A percentile compares a stretch with the other conserved stretches of the same genome.
Conservation (phyloP, 2,797 vertebrate species). For the Clarias fuscus region DNA sequence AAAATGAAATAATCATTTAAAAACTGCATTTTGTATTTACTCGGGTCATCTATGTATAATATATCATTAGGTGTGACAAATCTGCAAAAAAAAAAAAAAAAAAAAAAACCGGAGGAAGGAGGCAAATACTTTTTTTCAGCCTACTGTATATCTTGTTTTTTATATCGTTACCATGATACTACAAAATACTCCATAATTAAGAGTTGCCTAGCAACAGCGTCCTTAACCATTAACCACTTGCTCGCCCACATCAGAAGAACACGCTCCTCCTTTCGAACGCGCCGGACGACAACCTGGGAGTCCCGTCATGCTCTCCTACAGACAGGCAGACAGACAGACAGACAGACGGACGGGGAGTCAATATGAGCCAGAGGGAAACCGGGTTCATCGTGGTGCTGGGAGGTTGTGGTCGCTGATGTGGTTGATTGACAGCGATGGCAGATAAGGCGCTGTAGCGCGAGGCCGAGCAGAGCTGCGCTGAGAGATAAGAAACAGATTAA, state of each 20-base stretch:
- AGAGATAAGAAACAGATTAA: constrained; percentile 75
- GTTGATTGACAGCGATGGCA: constrained; percentile 76
- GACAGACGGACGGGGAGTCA: constrained; percentile 1
- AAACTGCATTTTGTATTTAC: too few relatives aligned
- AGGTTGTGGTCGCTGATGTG: constrained; percentile 68
- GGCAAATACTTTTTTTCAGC: too few relatives aligned
- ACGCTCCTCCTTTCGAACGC: background rate
- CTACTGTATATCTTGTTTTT: background rate
- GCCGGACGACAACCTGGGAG: background rate
- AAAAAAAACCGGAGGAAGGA: too few relatives aligned
- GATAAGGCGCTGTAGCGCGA: constrained; percentile 71
- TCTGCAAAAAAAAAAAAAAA: too few relatives aligned
- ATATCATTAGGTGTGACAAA: too few relatives aligned
- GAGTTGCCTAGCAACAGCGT: background rate
- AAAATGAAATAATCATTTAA: too few relatives aligned
- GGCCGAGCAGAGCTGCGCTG: constrained; percentile 72
- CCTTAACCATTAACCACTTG: background rate
- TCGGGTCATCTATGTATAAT: too few relatives aligned
- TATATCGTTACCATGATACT: background rate
- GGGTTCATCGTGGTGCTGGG: constrained; percentile 54
- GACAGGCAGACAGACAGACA: constrained; percentile 45
- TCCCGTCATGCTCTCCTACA: constrained; percentile 15
- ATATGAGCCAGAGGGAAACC: constrained; percentile 5
- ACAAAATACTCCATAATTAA: background rate
- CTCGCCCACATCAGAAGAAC: background rate